Evolutionary conservation across 1,140 invertebrate species (phyloP), one percentile per base, ranked within the genome.

Genomic region (Polypedilum pembai): DNA sequence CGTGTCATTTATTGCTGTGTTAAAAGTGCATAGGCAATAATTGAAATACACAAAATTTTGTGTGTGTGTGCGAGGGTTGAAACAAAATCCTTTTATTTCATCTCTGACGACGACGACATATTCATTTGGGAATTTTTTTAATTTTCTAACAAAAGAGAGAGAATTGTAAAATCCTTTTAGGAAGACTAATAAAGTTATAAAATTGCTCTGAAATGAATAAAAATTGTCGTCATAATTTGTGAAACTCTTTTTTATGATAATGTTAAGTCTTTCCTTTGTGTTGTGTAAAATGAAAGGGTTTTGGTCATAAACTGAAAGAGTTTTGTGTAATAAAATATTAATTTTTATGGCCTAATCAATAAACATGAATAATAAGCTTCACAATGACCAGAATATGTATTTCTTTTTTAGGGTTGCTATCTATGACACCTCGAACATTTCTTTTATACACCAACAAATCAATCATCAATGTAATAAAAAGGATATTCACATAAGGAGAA

Each of bases 1-100:
- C 24, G 17, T 69, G 65, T 21, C 65, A 69, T 69, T 69, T 69
- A 69, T 69, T 69, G 65, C 65, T 21, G 45, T 56, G 45, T 56
- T 56, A 56, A 56, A 56, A 56, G 12, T 56, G 45, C 45, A 56
- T 56, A 56, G 45, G n/a, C 45, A 56, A 56, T 56, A 56, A 56
- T 56, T 56, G 45, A 56, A 56, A 12, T 33, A 33, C 5, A 33
- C 24, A 33, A 33, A 33, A 33, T 33, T 33, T 5, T 33, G 1
- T 33, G 24, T 33, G 24, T 33, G 24, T 33, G 24, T 33, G 24
- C 24, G 12, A 56, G 45, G 45, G 45, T 56, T 33, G 24, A 33
- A 56, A 56, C 10, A 56, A 56, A 56, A 56, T 56, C n/a, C n/a
- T 56, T 56, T 56, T 12, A 56, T 12, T 56, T n/a, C 45, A n/a